A percentile compares a stretch with the other conserved stretches of the same genome.
Evolutionary conservation across 2,113 vertebrate species (phyloP).

Genomic region (Hepsetus odoe): DNA sequence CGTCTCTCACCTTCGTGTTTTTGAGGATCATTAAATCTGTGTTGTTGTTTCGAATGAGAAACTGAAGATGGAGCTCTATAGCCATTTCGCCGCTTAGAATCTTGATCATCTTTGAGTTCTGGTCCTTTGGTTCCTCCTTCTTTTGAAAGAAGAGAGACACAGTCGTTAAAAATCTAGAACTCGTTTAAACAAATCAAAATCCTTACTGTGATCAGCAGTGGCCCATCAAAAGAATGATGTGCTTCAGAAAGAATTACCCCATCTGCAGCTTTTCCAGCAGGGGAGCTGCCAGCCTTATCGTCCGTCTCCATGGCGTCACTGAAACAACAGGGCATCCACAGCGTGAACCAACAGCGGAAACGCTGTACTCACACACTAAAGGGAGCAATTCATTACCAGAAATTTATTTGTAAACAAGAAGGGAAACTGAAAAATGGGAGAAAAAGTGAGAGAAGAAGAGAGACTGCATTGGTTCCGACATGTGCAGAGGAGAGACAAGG

Average conservation of each 20-base stretch:
- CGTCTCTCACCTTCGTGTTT: constrained; percentile 91
- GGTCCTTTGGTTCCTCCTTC: constrained; percentile 95
- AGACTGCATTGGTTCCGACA: no score
- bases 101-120: constrained; percentile 99
- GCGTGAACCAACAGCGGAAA: not conserved
- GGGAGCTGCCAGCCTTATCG: constrained; percentile 84
- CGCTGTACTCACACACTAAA: not conserved
- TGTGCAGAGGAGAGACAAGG: no score
- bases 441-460: no score
- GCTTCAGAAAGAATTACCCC: constrained; percentile 71
- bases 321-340: constrained; percentile 47
- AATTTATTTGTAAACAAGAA: not conserved
- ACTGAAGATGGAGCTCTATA: constrained; percentile 96
- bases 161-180: no score
- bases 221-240: not conserved
- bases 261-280: constrained; percentile 82
- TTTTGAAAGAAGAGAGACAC: constrained; percentile 64
- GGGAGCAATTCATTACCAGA: not conserved
- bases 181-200: no score
- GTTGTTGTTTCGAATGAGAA: constrained; percentile 99
- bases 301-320: constrained; percentile 98
- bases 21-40: constrained; percentile 99
- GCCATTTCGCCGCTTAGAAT: constrained; percentile 99
- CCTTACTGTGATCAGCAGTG: not conserved
- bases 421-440: no score